Conservation (phyloP, 2,797 vertebrate species). For the Trachops cirrhosus region DNA sequence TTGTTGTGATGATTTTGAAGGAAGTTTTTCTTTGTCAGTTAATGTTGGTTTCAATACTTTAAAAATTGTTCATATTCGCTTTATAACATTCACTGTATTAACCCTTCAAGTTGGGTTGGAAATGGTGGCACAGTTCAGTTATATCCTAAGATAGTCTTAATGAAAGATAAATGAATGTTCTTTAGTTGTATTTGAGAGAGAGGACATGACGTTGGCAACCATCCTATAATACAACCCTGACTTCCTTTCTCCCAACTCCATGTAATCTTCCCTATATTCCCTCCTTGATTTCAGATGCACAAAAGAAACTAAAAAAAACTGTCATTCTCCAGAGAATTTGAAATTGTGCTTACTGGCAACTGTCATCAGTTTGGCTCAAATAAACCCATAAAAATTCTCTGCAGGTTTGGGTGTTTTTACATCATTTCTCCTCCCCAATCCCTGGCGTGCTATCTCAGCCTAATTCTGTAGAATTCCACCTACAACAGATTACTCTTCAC, state of each 20-base stretch:
- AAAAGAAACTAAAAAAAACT: not conserved
- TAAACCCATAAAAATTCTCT: not conserved
- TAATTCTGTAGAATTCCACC: not conserved
- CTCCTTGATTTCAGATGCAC: not conserved
- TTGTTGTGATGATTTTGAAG: too few relatives aligned
- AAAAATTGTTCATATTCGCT: too few relatives aligned
- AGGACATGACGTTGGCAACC: not conserved
- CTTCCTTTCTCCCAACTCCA: not conserved
- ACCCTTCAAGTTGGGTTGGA: too few relatives aligned
- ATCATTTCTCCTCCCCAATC: too few relatives aligned
- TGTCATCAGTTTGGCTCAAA: not conserved
- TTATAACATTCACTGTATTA: too few relatives aligned
- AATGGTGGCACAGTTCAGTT: too few relatives aligned
- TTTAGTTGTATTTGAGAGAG: too few relatives aligned
- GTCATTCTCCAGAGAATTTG: not conserved
- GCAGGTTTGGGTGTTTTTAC: not conserved
- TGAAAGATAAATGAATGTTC: too few relatives aligned
- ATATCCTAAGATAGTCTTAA: too few relatives aligned
- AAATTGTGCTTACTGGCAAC: not conserved
- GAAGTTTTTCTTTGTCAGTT: too few relatives aligned
- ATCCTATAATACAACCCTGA: not conserved
- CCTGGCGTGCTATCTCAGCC: not conserved
- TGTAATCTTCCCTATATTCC: not conserved
- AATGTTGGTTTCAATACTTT: too few relatives aligned
- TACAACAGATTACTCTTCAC: not conserved